Evolutionary conservation across 2,888 invertebrate genomes (phyloP).

Genomic region (Pollenia griseotomentosa): DNA sequence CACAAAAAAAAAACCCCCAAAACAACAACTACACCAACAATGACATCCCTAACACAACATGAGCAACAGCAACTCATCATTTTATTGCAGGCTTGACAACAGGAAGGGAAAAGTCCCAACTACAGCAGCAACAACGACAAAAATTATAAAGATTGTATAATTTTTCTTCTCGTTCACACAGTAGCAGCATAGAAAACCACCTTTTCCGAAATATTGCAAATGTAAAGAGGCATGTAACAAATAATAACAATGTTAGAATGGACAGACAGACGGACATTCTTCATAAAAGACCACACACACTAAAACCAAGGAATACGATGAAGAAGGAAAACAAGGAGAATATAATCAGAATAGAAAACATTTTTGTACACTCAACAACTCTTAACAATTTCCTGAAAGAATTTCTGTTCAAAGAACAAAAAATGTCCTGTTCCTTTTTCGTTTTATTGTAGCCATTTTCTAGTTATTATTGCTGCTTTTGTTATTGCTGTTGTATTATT

Average conservation of each 20-base stretch:
- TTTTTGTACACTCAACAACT: conserved; percentile 19
- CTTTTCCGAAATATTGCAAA: conserved; percentile 32
- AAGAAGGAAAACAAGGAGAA: background rate
- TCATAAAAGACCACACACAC: background rate
- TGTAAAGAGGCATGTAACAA: conserved; percentile 36
- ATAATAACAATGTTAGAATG: conserved; percentile 32
- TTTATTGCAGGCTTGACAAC: conserved; percentile 42
- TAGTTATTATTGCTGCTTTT: background rate
- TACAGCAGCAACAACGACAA: conserved; percentile 19
- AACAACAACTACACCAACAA: conserved; percentile 8
- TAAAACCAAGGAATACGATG: background rate
- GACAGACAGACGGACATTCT: conserved; percentile 33
- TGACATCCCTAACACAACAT: background rate
- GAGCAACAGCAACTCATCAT: conserved; percentile 28
- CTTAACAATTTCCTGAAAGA: conserved; percentile 54
- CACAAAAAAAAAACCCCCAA: background rate
- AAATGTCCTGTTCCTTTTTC: background rate
- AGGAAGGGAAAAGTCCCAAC: conserved; percentile 24
- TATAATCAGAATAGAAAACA: conserved; percentile 5
- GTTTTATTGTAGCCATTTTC: too few relatives aligned
- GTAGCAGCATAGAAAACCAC: conserved; percentile 24
- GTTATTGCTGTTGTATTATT: conserved; percentile 10
- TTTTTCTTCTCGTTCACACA: conserved; percentile 14
- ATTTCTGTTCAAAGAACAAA: conserved; percentile 21
- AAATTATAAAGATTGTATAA: conserved; percentile 33